phyloP scores from a whole-genome alignment of 2,113 vertebrate species.

The Paradisaea rubra region DNA sequence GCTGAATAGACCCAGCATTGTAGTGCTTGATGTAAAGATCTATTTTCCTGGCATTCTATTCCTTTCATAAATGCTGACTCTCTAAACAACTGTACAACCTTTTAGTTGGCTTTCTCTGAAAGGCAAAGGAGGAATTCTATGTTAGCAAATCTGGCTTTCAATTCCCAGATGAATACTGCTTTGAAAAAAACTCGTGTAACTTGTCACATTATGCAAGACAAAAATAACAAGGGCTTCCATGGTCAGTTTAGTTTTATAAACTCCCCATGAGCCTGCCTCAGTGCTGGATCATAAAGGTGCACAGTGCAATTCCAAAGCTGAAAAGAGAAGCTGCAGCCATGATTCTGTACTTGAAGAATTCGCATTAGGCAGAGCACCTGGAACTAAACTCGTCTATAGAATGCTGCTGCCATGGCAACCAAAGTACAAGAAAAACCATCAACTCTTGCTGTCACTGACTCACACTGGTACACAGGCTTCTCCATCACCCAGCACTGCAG shows the following conservation, averaged over 20 bases:
- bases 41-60: not conserved
- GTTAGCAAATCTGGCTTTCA: not conserved
- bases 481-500: not conserved
- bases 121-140: not conserved
- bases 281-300: not conserved
- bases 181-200: not conserved
- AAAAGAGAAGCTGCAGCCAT: not conserved
- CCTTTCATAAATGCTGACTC: not conserved
- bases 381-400: not conserved
- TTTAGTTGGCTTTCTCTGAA: not conserved
- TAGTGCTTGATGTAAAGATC: not conserved
- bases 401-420: constrained; percentile 38
- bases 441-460: not conserved
- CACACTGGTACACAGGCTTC: not conserved
- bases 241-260: not conserved
- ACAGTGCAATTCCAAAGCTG: not conserved
- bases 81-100: not conserved
- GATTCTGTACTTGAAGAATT: not conserved
- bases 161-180: not conserved
- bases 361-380: not conserved
- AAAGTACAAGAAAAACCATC: not conserved
- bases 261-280: not conserved
- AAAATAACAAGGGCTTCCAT: not conserved
- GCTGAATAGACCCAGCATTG: not conserved
- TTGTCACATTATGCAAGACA: not conserved